Evolutionary conservation across 64 coral and sea anemone species (phyloP), one percentile per base, ranked within the genome.

Genomic region (Actinia equina): DNA sequence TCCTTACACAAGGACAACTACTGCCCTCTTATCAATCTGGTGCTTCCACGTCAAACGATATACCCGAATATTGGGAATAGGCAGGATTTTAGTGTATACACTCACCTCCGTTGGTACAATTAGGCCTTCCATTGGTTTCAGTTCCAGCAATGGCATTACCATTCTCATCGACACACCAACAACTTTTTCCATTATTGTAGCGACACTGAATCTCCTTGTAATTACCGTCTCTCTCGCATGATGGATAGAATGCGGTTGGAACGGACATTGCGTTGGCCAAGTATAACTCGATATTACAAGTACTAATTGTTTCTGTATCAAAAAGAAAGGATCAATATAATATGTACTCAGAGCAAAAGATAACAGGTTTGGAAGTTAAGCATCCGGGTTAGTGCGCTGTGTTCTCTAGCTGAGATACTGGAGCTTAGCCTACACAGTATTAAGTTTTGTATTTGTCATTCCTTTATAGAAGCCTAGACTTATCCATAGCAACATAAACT

Each of bases 141-240:
- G 44, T 81, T 20, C 78, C 44, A 51, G 49, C 49, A 20, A 81
- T 44, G 15, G 43, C 22, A 22, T 81, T 81, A 6, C 78, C 78
- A 52, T 81, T 51, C 13, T 81, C 78, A 81, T 81, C 78, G 22
- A 44, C 49, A 81, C 78, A 81, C 78, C 78, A 81, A 44, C 78
- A 81, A 8, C 27, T 81, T 44, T 81, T 81, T 14, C 52, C 20
- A 17, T 17, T 18, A 5, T 22, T 14, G 45, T 52, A 46, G 20
- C 44, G 42, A 81, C 78, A 81, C 43, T 81, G 78, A 0, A 81
- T 51, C 11, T 81, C 78, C 18, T 81, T 81, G 44, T 81, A 81
- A 5, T 46, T 81, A 81, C 78, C 78, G 49, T 81, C 78, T 81
- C 52, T 3, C 27, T 49, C 43, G 19, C 78, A 81, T 15, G 49